phyloP scores from a whole-genome alignment of 1,140 invertebrate species.

The Philopotamus ludificatus region DNA sequence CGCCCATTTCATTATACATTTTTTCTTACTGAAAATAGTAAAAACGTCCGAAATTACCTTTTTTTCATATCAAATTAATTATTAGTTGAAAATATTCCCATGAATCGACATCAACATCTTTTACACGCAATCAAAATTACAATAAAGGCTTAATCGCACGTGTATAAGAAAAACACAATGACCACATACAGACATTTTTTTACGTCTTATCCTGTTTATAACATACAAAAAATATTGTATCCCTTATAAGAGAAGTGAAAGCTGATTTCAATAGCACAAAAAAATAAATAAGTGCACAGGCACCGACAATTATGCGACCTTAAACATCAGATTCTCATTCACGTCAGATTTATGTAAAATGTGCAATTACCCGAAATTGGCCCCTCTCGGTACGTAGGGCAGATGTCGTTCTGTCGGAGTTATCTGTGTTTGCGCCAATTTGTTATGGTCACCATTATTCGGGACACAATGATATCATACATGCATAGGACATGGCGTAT shows the following conservation, averaged over 20 bases:
- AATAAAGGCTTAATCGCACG: too few species aligned
- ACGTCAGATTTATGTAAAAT: background rate
- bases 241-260: background rate
- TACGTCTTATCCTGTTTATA: background rate
- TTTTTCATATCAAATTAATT: background rate
- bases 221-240: too few species aligned
- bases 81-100: background rate
- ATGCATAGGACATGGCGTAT: too few species aligned
- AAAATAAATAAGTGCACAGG: background rate
- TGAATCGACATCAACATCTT: background rate
- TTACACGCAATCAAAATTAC: background rate
- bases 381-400: background rate
- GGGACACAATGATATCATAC: background rate
- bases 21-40: too few species aligned
- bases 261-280: background rate
- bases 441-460: too few species aligned
- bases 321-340: slow-evolving; percentile 3
- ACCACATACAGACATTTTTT: background rate
- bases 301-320: slow-evolving; percentile 2
- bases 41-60: background rate
- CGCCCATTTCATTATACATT: too few species aligned
- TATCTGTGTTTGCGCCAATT: too few species aligned
- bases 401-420: too few species aligned
- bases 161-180: too few species aligned
- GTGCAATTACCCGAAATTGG: background rate